A percentile compares a stretch with the other conserved stretches of the same genome.
These are phyloP conservation scores for Gobio occitaniae DNA, from an alignment of 2,797 vertebrate species.

Conservation along the genomic window DNA sequence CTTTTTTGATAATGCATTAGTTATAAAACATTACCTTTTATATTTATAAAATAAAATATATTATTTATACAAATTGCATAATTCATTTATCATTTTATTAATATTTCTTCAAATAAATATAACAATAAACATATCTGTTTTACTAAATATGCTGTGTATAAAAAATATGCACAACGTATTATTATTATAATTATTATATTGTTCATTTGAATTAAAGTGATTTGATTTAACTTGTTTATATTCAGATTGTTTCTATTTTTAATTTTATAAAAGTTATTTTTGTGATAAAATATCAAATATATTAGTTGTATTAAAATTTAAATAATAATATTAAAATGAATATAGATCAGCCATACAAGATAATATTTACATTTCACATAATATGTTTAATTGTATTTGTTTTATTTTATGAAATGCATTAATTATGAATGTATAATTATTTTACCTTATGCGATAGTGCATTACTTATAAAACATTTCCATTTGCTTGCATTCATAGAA, in stretches of 20 bases:
- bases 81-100: neutral
- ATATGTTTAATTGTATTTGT: too few relatives aligned
- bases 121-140: neutral
- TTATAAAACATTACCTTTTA: neutral
- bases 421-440: neutral
- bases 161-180: too few relatives aligned
- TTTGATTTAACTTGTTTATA: too few relatives aligned
- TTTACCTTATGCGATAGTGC: neutral
- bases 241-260: too few relatives aligned
- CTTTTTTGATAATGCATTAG: neutral
- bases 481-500: neutral
- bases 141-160: neutral
- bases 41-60: neutral
- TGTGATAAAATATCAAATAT: too few relatives aligned
- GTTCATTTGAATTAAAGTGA: too few relatives aligned
- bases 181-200: too few relatives aligned
- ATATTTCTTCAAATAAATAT: neutral
- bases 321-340: neutral
- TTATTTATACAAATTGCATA: neutral
- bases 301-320: too few relatives aligned
- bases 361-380: too few relatives aligned
- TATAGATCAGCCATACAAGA: neutral
- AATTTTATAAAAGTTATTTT: too few relatives aligned
- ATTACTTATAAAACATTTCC: neutral
- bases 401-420: neutral